Evolutionary conservation across 2,888 invertebrate species (phyloP), one percentile per base, ranked within the genome.

Genomic region (Choreutis nemorana): DNA sequence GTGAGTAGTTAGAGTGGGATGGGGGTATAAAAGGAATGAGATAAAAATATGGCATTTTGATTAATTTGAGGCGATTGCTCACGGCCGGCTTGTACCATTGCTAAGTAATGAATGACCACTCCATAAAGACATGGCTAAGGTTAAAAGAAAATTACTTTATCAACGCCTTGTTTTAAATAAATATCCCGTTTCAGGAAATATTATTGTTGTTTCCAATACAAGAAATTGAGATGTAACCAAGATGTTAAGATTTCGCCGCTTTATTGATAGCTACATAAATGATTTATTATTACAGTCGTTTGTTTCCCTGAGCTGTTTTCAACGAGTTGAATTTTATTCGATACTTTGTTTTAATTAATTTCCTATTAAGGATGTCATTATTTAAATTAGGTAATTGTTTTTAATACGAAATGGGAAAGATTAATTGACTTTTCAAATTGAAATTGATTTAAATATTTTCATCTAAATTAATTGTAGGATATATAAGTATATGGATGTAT

Each of bases 71-170:
- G 72, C 65, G 71, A 80, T 80, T 78, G 70, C 78, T 80, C 79
- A 80, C 72, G 68, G 70, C 70, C 70, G 63, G 64, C 73, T 73
- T 75, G 77, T 75, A 73, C 75, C 78, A 72, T 72, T 72, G 70
- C 77, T 78, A 78, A 78, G 77, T 78, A 78, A 77, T n/a, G n/a
- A n/a, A n/a, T 78, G 77, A 70, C 77, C 78, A 71, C 70, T 75
- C 78, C 77, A 77, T 77, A 73, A 78, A 75, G 77, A 78, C 77
- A 77, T 71, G 78, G 73, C 75, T 75, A 77, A 77, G 77, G 78
- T 77, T 77, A 75, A 77, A 78, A 78, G 75, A 77, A 78, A 77
- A 78, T 78, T 78, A 78, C 77, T 78, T 77, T 77, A 78, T 78
- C 78, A 78, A 75, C 78, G 77, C 73, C 78, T 77, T 75, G 75